Percentiles rank a stretch among this genome's conserved stretches.
phyloP scores from a whole-genome alignment of 2,113 vertebrate species.

The Numenius arquata region DNA sequence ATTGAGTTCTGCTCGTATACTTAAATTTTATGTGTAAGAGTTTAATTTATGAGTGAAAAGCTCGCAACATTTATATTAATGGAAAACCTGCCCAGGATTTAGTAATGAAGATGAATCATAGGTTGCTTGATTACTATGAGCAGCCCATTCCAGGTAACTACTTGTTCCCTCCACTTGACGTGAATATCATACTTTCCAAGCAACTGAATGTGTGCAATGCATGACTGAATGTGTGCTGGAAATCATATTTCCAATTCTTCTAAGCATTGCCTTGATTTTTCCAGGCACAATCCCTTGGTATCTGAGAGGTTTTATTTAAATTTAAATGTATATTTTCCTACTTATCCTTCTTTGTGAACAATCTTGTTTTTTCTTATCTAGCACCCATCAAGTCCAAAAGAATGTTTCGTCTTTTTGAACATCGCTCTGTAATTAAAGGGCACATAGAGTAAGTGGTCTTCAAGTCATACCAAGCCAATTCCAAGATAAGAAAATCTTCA shows the following conservation, averaged over 20 bases:
- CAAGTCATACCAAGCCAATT: neutral
- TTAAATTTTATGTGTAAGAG: neutral
- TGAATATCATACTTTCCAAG: neutral
- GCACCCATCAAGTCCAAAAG: neutral
- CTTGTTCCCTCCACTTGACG: neutral
- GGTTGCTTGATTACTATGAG: neutral
- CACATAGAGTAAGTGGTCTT: neutral
- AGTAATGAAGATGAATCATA: neutral
- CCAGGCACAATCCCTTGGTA: neutral
- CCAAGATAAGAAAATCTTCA: neutral
- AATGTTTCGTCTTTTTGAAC: neutral
- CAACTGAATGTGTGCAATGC: neutral
- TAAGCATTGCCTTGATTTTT: neutral
- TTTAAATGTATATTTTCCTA: neutral
- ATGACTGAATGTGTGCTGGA: neutral
- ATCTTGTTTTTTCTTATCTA: neutral
- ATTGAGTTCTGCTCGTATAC: neutral
- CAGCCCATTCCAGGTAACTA: neutral
- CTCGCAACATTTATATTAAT: neutral
- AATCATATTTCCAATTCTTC: neutral
- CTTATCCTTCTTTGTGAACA: neutral
- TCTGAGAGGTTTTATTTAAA: neutral
- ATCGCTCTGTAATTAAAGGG: neutral
- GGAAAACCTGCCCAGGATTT: neutral
- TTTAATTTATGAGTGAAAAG: conserved; percentile 1